Evolutionary conservation across 2,888 invertebrate genomes (phyloP).

Genomic region (Mesorhabditis sp.): DNA sequence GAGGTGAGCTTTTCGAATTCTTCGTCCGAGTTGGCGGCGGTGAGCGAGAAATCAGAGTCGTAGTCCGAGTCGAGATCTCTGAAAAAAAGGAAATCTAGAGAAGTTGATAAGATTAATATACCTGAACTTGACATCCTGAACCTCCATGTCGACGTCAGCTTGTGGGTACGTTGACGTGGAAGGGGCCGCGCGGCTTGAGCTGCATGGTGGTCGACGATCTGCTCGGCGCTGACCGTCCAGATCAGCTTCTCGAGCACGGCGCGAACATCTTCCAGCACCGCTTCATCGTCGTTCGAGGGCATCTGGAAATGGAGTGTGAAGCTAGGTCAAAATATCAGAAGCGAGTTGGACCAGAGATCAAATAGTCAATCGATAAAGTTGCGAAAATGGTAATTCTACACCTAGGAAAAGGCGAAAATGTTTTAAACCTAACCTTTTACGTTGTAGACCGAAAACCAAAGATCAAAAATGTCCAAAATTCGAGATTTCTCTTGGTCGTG

Average conservation of each 20-base stretch:
- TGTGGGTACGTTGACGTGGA: not conserved
- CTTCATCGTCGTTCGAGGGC: not conserved
- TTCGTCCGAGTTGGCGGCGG: not conserved
- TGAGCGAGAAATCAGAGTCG: not conserved
- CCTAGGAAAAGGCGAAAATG: not conserved
- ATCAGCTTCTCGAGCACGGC: not conserved
- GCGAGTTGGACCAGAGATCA: not conserved
- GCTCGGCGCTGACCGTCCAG: not conserved
- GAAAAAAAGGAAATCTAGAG: not conserved
- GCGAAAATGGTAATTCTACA: not conserved
- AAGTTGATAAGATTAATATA: not conserved
- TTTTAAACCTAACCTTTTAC: not conserved
- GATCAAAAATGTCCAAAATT: too few species aligned
- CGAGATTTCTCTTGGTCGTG: too few species aligned
- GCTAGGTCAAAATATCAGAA: not conserved
- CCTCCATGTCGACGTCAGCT: not conserved
- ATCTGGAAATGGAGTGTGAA: not conserved
- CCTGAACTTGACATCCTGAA: not conserved
- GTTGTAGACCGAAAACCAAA: too few species aligned
- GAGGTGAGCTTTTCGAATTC: constrained; percentile 4
- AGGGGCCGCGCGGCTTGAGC: not conserved
- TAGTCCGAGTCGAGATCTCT: not conserved
- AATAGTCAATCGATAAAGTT: not conserved
- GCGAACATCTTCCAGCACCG: not conserved
- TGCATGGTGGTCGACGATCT: not conserved